Percentiles rank a stretch among this genome's conserved stretches.
Evolutionary conservation across 2,113 vertebrate species (phyloP).

Genomic region (Callipepla squamata): DNA sequence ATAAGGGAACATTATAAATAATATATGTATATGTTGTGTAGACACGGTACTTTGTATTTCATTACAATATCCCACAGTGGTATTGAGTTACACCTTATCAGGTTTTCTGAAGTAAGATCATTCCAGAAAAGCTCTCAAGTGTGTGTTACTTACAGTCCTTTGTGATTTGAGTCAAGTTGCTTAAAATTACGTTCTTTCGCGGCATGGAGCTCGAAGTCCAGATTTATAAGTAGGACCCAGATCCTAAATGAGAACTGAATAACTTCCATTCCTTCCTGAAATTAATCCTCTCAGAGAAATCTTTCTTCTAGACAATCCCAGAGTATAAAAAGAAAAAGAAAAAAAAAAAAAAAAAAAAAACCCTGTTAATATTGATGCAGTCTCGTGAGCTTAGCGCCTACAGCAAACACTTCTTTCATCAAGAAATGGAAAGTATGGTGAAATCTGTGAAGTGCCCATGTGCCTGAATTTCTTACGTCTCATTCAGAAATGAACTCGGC

Average conservation of each 20-base stretch:
- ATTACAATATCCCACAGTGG: background rate
- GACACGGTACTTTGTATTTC: background rate
- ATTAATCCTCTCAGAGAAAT: background rate
- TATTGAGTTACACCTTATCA: background rate
- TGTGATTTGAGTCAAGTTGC: background rate
- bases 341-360: background rate
- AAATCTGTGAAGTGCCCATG: background rate
- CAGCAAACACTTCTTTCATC: background rate
- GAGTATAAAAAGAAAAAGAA: background rate
- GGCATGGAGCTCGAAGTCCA: background rate
- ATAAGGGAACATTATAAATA: background rate
- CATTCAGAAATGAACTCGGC: background rate
- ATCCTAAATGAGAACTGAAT: background rate
- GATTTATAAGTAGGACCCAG: background rate
- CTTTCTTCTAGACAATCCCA: background rate
- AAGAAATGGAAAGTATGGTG: background rate
- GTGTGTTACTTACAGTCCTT: background rate
- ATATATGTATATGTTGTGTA: background rate
- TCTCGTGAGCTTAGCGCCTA: background rate
- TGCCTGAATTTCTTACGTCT: background rate
- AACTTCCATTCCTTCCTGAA: background rate
- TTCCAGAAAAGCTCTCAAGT: background rate
- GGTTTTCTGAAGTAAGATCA: background rate
- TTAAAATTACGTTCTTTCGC: accelerated
- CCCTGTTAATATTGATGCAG: background rate